phyloP scores from a whole-genome alignment of 2,888 invertebrate genomes.

The Erynnis tages region DNA sequence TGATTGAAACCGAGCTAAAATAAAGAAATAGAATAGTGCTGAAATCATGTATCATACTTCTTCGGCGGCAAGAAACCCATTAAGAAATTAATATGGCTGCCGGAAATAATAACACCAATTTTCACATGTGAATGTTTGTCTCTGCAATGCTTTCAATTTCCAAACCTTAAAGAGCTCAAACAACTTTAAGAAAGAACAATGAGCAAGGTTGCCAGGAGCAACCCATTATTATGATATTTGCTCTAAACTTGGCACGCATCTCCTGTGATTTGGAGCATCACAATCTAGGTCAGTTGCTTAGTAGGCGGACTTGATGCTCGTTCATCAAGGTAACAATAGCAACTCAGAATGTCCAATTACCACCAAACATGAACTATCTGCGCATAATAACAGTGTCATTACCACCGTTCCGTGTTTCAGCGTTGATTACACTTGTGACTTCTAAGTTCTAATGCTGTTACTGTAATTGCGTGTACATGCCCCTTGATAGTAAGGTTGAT shows the following conservation, averaged over 20 bases:
- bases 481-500: slow-evolving; percentile 3
- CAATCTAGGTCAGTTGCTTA: slow-evolving; percentile 73
- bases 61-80: too few species aligned
- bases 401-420: neutral
- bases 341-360: slow-evolving; percentile 35
- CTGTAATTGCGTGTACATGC: neutral
- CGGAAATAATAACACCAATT: too few species aligned
- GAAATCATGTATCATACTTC: too few species aligned
- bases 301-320: slow-evolving; percentile 53
- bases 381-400: slow-evolving; percentile 18
- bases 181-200: neutral
- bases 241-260: slow-evolving; percentile 63
- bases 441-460: neutral
- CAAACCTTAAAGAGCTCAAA: neutral
- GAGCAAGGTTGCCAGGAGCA: neutral
- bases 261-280: slow-evolving; percentile 63
- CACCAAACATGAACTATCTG: slow-evolving; percentile 29
- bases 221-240: slow-evolving; percentile 33
- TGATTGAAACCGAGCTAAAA: too few species aligned
- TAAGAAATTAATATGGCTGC: too few species aligned
- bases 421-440: slow-evolving; percentile 6
- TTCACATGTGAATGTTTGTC: too few species aligned
- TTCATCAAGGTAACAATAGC: slow-evolving; percentile 42
- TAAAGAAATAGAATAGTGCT: too few species aligned
- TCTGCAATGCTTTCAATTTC: too few species aligned